These are phyloP conservation scores for Nomada ferruginata DNA, from an alignment of 2,888 invertebrate genomes.

Conservation along the genomic window DNA sequence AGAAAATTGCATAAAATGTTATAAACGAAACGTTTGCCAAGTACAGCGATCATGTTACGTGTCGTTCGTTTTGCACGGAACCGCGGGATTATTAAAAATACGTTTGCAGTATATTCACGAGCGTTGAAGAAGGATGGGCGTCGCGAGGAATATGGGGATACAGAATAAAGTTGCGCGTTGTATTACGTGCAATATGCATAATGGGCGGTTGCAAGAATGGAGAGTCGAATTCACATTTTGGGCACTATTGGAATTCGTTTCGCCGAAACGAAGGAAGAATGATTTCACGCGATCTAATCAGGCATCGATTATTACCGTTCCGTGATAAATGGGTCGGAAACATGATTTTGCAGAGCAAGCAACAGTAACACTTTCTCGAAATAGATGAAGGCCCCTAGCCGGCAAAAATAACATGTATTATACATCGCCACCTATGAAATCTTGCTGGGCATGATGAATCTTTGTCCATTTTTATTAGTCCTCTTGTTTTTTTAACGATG, in stretches of 20 bases:
- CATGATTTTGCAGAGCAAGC: slow-evolving; percentile 75
- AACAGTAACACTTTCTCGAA: slow-evolving; percentile 74
- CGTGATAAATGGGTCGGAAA: slow-evolving; percentile 82
- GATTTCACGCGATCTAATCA: slow-evolving; percentile 18
- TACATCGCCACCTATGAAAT: slow-evolving; percentile 52
- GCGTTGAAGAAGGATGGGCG: too few relatives aligned
- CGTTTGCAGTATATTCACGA: neutral
- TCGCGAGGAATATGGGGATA: too few relatives aligned
- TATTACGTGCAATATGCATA: slow-evolving; percentile 53
- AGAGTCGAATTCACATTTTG: slow-evolving; percentile 32
- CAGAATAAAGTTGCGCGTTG: too few relatives aligned
- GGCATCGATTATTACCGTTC: slow-evolving; percentile 62
- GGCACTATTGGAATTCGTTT: slow-evolving; percentile 7
- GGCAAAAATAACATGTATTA: slow-evolving; percentile 79
- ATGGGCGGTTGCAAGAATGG: slow-evolving; percentile 48
- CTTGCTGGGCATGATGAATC: slow-evolving; percentile 18
- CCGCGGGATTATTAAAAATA: slow-evolving; percentile 53
- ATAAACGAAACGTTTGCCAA: slow-evolving; percentile 75
- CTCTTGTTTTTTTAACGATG: neutral
- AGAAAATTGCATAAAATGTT: slow-evolving; percentile 75
- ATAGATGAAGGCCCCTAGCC: slow-evolving; percentile 82
- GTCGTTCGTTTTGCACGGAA: slow-evolving; percentile 36
- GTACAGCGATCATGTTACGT: slow-evolving; percentile 71
- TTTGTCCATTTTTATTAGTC: slow-evolving; percentile 4
- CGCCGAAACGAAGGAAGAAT: neutral